phyloP scores from a whole-genome alignment of 2,888 invertebrate species.

The Odontocolon sp. region DNA sequence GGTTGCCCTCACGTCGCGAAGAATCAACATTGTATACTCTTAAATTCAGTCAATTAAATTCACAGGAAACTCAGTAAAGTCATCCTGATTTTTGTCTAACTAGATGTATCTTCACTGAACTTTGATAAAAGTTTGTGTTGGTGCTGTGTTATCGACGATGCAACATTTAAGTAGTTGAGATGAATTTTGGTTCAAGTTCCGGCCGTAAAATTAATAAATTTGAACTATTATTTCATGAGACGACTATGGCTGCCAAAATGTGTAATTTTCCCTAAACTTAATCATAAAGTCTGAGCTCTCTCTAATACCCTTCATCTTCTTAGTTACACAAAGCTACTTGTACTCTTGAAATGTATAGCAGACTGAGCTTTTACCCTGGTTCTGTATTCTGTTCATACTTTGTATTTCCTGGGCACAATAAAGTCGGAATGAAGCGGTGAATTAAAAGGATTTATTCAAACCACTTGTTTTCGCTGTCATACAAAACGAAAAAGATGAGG shows the following conservation, averaged over 20 bases:
- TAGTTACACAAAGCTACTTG: background rate
- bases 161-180: background rate
- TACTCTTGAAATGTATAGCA: background rate
- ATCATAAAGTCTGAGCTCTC: background rate
- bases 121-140: too few species aligned
- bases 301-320: background rate
- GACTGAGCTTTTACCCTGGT: background rate
- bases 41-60: background rate
- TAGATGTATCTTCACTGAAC: too few species aligned
- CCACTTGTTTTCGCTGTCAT: conserved; percentile 23
- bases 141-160: too few species aligned
- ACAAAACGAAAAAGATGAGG: background rate
- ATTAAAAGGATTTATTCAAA: conserved; percentile 35
- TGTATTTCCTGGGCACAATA: background rate
- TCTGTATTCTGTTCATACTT: background rate
- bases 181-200: background rate
- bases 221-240: background rate
- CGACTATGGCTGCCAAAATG: too few species aligned
- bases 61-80: background rate
- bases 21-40: background rate
- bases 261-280: background rate
- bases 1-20: background rate
- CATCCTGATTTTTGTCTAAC: background rate
- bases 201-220: background rate
- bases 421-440: background rate